Base-by-base conservation (phyloP, 2,113 vertebrate species). In the Hydrolagus affinis region DNA sequence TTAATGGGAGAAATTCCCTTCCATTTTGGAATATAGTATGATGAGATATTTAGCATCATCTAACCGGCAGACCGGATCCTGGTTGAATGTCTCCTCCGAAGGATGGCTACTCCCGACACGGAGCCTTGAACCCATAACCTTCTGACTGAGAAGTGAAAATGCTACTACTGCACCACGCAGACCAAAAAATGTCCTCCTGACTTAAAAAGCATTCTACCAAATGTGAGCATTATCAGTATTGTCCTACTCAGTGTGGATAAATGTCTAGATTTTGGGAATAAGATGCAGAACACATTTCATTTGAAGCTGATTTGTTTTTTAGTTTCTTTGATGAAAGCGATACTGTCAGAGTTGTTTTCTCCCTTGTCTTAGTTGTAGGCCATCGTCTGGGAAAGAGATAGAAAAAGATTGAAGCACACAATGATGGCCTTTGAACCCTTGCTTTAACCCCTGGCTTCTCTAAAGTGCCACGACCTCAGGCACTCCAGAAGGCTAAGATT, bases 291-390 rank as follows among this genome's bases (percentile, higher is more conserved):
- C 14, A 15, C 17, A 4, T 68, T 83, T 64, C 4, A 21, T 9
- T 83, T 83, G 14, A 32, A 44, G 44, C 44, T 83, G 25, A 68
- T 83, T 66, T 25, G 25, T 83, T 68, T 83, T 66, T 83, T 83
- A 25, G 14, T 83, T 9, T 44, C 64, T 83, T 7, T 11, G 1
- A 1, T 8, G 25, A 19, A 3, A 83, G 19, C 78, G 66, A 17
- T 11, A 21, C 21, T 60, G 32, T 83, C 60, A 80, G 15, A 28
- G 25, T 80, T 25, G 11, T 32, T 68, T 25, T 64, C 17, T 30
- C 2, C n/a, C 28, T 30, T 32, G 59, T 0, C 1, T 68, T 83
- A 83, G 23, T 83, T 83, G 28, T 32, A 3, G 60, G 25, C 17
- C 78, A 83, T 83, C 14, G 28, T 66, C 78, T 83, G 78, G 10